Conservation (phyloP, 2,888 invertebrate genomes). For the Spilosoma lubricipeda region DNA sequence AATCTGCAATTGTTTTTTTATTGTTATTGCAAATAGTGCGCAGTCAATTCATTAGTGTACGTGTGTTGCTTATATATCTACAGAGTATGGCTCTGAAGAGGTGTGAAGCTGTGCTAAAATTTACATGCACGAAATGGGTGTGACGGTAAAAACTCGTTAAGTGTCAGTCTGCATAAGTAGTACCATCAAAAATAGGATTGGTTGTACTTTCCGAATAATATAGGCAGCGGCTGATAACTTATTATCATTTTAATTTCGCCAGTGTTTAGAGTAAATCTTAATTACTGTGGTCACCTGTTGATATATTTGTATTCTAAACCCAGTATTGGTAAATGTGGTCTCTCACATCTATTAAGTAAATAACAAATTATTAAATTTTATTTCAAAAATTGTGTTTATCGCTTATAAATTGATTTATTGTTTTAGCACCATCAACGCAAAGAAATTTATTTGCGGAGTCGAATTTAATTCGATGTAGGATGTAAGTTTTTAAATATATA, state of each 20-base stretch:
- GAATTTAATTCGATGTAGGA: background rate
- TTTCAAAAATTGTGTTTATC: no score
- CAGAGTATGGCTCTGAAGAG: background rate
- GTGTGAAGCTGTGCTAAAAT: background rate
- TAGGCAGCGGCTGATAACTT: background rate
- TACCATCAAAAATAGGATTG: background rate
- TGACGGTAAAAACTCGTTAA: background rate
- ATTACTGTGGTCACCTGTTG: no score
- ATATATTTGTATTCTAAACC: background rate
- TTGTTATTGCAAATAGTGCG: conserved; percentile 25
- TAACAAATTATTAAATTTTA: background rate
- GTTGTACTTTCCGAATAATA: background rate
- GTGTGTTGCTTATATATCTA: background rate
- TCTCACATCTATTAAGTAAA: background rate
- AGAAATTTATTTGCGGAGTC: background rate
- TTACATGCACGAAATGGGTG: background rate
- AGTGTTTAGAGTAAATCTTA: no score
- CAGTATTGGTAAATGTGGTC: background rate
- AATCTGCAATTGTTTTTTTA: conserved; percentile 25
- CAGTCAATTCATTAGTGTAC: conserved; percentile 12
- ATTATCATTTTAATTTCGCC: background rate
- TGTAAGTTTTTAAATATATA: background rate
- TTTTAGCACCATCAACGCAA: no score
- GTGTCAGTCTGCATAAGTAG: background rate
- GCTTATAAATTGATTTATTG: no score